Percentiles rank a stretch among this genome's conserved stretches.
Conservation (phyloP, 1,140 invertebrate species). For the Megalonaias nervosa region DNA sequence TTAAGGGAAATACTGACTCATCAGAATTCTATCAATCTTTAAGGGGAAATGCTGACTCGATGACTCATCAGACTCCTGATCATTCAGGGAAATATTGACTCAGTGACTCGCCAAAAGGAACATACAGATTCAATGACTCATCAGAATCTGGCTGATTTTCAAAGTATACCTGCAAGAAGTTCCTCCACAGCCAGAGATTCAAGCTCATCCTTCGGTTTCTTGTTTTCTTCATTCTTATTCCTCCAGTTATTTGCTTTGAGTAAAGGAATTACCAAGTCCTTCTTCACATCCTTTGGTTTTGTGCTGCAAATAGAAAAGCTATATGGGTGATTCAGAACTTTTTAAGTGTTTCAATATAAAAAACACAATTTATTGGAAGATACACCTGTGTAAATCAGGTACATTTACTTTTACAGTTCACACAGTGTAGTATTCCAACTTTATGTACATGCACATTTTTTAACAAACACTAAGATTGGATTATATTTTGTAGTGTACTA, state of each 20-base stretch:
- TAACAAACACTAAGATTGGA: background rate
- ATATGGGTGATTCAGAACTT: constrained; percentile 18
- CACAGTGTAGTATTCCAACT: background rate
- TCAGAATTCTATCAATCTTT: background rate
- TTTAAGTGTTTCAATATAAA: background rate
- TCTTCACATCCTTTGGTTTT: constrained; percentile 59
- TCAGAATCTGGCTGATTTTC: background rate
- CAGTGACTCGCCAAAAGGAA: background rate
- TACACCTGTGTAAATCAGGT: background rate
- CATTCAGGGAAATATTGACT: background rate
- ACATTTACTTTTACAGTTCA: background rate
- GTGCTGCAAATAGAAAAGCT: constrained; percentile 42
- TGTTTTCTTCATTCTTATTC: constrained; percentile 30
- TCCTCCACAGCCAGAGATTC: constrained; percentile 67
- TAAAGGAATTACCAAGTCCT: constrained; percentile 71
- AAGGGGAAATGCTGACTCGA: background rate
- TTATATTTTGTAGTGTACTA: background rate
- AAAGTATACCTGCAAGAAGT: constrained; percentile 58
- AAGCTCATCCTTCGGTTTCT: constrained; percentile 36
- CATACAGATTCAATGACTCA: no score
- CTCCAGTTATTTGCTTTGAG: constrained; percentile 67
- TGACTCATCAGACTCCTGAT: background rate
- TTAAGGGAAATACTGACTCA: background rate
- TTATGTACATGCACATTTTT: background rate
- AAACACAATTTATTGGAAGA: background rate